Evolutionary conservation across 2,888 invertebrate species (phyloP).

Genomic region (Belgica antarctica): DNA sequence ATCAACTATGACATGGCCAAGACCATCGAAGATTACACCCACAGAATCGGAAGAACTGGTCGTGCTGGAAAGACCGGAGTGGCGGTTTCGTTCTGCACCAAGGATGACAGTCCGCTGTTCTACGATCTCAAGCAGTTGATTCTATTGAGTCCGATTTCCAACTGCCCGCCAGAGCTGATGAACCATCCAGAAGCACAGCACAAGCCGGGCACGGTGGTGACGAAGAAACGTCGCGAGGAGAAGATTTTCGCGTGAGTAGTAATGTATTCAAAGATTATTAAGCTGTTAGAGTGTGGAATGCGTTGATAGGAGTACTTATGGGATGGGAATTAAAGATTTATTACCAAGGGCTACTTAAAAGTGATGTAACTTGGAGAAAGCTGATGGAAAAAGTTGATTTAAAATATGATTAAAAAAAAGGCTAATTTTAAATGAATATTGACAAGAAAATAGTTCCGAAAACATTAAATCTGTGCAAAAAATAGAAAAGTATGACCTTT

Average conservation of each 20-base stretch:
- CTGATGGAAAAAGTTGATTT: too few species aligned
- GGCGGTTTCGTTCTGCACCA: slow-evolving; percentile 94
- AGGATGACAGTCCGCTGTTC: slow-evolving; percentile 92
- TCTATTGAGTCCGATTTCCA: slow-evolving; percentile 84
- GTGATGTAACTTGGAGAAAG: too few species aligned
- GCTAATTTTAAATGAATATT: too few species aligned
- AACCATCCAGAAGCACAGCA: slow-evolving; percentile 99
- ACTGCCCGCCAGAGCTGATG: slow-evolving; percentile 92
- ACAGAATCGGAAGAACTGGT: slow-evolving; percentile 94
- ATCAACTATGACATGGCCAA: slow-evolving; percentile 99
- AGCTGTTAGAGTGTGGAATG: too few species aligned
- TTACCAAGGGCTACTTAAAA: too few species aligned
- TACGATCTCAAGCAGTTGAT: slow-evolving; percentile 95
- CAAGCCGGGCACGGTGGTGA: slow-evolving; percentile 92
- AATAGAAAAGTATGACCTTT: too few species aligned
- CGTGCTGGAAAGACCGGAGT: slow-evolving; percentile 97
- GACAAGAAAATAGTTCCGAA: too few species aligned
- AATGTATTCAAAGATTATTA: slow-evolving; percentile 12
- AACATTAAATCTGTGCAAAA: too few species aligned
- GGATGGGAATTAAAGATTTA: too few species aligned
- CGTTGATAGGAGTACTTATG: too few species aligned
- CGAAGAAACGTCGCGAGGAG: slow-evolving; percentile 89
- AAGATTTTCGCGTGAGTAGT: slow-evolving; percentile 82
- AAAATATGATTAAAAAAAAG: too few species aligned
- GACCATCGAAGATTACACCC: slow-evolving; percentile 94